Evolutionary conservation across 2,113 vertebrate species (phyloP), one percentile per base, ranked within the genome.

Genomic region (Corydoras maculifer): DNA sequence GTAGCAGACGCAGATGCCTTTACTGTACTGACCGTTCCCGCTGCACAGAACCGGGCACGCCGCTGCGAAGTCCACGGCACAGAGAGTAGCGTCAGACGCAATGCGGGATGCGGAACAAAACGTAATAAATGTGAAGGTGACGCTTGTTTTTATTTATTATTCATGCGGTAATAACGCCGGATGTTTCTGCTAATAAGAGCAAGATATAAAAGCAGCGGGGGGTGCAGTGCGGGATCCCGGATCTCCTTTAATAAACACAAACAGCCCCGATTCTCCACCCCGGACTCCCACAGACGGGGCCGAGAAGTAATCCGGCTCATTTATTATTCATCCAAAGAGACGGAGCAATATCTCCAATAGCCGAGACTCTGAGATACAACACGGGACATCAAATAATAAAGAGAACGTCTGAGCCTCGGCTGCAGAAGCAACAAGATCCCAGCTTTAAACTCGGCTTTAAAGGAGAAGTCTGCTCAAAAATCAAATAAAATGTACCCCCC

Each of bases 21-120:
- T 94, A n/a, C 91, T 91, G 75, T 95, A 95, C 8, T 95, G 92
- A 53, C 93, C 93, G 4, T 95, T 94, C 58, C 93, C 93, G 31
- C 93, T 94, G 84, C 93, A 95, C 72, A 94, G 86, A n/a, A 94
- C 93, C 0, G 93, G 93, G 82, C 93, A 95, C 69, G 93, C 92
- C 53, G 90, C 93, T 14, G 69, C 31, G 7, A 43, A 43, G 35
- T 43, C 35, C 35, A 8, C 35, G 7, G 35, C 4, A 43, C 7
- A 8, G 35, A 43, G 7, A 43, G 35, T 1, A 43, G 4, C 0
- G 35, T 43, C 48, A 51, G 31, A 2, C 30, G 62, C 59, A 55
- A 31, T 12, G 30, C 14, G n/a, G 15, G 30, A 68, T 35, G 69
- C 61, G 72, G 64, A 53, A 15, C 10, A 49, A 79, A 58, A 70